These are phyloP conservation scores for Buphagus erythrorhynchus DNA, from an alignment of 2,797 vertebrate species.

Conservation along the genomic window DNA sequence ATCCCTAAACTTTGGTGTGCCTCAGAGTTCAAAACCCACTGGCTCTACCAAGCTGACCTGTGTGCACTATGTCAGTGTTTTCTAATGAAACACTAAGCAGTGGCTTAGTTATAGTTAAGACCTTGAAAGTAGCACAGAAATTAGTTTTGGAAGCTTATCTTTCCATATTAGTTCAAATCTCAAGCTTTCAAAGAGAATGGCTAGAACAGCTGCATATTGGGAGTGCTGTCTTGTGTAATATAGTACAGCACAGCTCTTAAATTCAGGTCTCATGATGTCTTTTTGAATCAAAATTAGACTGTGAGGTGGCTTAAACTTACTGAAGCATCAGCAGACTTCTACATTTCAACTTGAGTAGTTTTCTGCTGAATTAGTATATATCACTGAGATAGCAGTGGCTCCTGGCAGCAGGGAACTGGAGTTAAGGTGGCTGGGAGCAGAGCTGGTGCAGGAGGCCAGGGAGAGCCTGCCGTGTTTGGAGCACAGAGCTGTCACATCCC, in stretches of 20 bases:
- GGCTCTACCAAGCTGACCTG: background rate
- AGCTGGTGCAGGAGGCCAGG: background rate
- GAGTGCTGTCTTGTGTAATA: accelerated
- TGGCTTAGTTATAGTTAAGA: background rate
- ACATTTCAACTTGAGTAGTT: background rate
- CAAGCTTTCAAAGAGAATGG: background rate
- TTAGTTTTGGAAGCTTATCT: background rate
- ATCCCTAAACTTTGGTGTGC: background rate
- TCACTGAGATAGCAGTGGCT: background rate
- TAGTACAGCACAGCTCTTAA: background rate
- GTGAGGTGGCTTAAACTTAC: background rate
- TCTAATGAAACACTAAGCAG: background rate
- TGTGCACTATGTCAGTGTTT: background rate
- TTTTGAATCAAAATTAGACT: background rate
- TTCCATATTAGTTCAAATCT: background rate
- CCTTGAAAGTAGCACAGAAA: background rate
- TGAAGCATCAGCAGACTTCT: background rate
- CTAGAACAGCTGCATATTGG: background rate
- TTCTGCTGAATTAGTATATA: background rate
- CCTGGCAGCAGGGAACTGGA: background rate
- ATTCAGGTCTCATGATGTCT: background rate
- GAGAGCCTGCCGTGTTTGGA: background rate
- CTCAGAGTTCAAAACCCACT: background rate
- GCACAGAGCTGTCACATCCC: background rate
- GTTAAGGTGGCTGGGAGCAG: background rate